Evolutionary conservation across 2,113 vertebrate genomes (phyloP), one percentile per base, ranked within the genome.

Genomic region (Nyctereutes procyonoides): DNA sequence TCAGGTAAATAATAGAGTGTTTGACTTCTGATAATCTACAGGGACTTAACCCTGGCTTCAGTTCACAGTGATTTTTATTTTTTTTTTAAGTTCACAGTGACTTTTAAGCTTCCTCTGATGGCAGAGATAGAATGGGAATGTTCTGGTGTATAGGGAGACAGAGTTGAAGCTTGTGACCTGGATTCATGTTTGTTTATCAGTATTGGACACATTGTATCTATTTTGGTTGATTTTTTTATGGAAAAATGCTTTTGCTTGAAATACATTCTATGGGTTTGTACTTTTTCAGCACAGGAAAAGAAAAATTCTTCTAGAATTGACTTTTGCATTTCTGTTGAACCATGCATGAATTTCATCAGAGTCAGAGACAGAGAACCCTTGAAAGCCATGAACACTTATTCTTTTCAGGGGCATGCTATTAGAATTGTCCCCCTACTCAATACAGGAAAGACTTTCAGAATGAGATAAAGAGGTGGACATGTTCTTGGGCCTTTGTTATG

Each of bases 231-330:
- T 97, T 97, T 96, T 95, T 97, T 93, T 93, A 53, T 84, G 38
- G 56, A 22, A 98, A 98, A 98, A 98, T 88, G 2, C 65, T 94
- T 98, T 98, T 8, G 2, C 94, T 98, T 98, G 95, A 98, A 98
- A 92, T 96, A 89, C 96, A 96, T 98, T 97, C 89, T 98, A 55
- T 95, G 95, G 58, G 96, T 98, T 96, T 98, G 86, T 58, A 97
- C 92, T 87, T 98, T 98, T 98, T 98, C 83, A 96, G 73, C 62
- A 83, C 74, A 80, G 56, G 24, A 76, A 85, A 90, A 97, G 38
- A 81, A 95, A 93, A 96, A 73, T 60, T 69, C 58, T 93, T 63
- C 58, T 89, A 93, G 53, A 91, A 91, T 30, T 88, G 51, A n/a
- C 65, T 82, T 43, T 71, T 94, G 38, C 56, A 82, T 96, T 91